Evolutionary conservation across 2,113 vertebrate genomes (phyloP).

Genomic region (Alethe castanea): DNA sequence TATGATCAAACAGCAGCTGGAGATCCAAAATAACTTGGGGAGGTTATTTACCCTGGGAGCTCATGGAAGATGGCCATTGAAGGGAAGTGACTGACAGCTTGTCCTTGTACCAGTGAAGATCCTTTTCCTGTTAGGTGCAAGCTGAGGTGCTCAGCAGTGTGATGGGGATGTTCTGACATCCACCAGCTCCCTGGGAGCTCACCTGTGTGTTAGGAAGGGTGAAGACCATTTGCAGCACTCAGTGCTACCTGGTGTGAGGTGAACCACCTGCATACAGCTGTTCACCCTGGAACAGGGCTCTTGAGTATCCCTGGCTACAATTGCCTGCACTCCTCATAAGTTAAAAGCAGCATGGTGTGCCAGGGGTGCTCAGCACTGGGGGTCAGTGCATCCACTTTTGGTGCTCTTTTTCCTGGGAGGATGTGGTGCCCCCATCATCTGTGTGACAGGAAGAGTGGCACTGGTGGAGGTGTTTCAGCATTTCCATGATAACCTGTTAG

Average conservation of each 20-base stretch:
- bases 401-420: neutral
- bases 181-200: neutral
- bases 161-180: neutral
- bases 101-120: neutral
- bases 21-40: slow-evolving; percentile 21
- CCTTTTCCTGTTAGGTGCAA: neutral
- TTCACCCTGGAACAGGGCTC: neutral
- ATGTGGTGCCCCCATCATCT: neutral
- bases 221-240: neutral
- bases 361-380: neutral
- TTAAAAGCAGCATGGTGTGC: neutral
- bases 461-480: neutral
- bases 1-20: slow-evolving; percentile 41
- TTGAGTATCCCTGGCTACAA: neutral
- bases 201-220: accelerated
- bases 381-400: neutral
- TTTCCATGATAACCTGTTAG: neutral
- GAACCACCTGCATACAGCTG: neutral
- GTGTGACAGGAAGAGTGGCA: accelerated
- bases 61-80: neutral
- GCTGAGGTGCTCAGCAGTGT: neutral
- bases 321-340: accelerated
- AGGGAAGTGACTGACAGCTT: neutral
- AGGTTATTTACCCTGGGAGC: neutral
- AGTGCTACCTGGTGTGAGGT: neutral